phyloP scores from a whole-genome alignment of 2,113 vertebrate genomes.

The Lynx canadensis region DNA sequence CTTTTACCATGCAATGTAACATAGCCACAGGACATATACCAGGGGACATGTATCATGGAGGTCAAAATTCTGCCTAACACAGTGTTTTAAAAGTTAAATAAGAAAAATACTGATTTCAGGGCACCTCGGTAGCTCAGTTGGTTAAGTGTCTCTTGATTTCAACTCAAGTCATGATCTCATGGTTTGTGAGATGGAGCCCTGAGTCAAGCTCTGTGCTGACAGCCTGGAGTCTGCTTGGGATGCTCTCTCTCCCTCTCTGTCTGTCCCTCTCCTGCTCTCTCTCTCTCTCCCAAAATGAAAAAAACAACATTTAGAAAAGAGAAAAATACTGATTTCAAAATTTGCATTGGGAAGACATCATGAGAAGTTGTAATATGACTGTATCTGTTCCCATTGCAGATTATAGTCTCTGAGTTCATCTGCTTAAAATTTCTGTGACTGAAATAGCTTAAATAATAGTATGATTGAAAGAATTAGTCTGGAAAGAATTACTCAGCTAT shows the following conservation, averaged over 20 bases:
- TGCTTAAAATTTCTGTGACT: conserved; percentile 2
- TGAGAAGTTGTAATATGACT: conserved; percentile 12
- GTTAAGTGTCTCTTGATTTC: no score
- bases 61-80: neutral
- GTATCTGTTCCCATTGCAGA: neutral
- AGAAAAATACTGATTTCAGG: neutral
- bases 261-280: no score
- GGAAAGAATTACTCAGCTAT: neutral
- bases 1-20: neutral
- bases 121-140: no score
- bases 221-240: no score
- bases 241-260: no score
- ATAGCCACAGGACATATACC: neutral
- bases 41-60: neutral
- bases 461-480: neutral
- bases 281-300: no score
- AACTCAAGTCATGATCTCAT: no score
- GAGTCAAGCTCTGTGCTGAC: no score
- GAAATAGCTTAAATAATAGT: conserved; percentile 8
- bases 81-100: conserved; percentile 37
- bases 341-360: neutral
- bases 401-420: neutral
- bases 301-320: neutral
- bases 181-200: no score
- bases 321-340: neutral